Evolutionary conservation across 2,113 vertebrate species (phyloP).

Genomic region (Mus spicilegus): DNA sequence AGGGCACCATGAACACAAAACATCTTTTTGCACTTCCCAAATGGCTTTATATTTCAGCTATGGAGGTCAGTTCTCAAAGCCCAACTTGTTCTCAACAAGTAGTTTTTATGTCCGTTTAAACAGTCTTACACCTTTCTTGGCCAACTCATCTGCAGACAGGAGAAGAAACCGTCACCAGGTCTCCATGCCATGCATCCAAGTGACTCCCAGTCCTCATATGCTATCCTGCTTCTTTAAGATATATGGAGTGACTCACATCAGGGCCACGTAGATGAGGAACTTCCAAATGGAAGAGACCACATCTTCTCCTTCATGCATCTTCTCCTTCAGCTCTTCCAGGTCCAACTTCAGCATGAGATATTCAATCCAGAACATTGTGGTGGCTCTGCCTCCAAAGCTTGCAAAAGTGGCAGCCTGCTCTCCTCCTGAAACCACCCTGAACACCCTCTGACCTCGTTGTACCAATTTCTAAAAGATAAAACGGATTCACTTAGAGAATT

Average conservation of each 20-base stretch:
- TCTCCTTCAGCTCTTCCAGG: no score
- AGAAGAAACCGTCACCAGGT: constrained; percentile 63
- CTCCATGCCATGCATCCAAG: constrained; percentile 47
- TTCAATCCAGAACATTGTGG: no score
- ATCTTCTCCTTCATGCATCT: no score
- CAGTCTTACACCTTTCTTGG: constrained; percentile 62
- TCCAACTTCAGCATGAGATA: no score
- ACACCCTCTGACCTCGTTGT: no score
- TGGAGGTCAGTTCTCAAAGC: constrained; percentile 44
- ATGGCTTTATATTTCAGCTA: constrained; percentile 54
- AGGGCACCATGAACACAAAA: constrained; percentile 43
- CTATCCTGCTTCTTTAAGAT: constrained; percentile 97
- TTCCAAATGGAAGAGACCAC: no score
- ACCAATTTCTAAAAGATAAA: not conserved
- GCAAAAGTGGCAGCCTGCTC: no score
- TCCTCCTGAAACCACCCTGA: no score
- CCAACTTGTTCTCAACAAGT: constrained; percentile 35
- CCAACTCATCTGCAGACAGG: constrained; percentile 7
- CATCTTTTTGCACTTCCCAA: constrained; percentile 55
- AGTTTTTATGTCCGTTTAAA: constrained; percentile 55
- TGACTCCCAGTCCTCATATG: constrained; percentile 88
- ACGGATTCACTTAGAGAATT: not conserved
- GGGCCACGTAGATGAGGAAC: no score
- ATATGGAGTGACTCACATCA: constrained; percentile 86
- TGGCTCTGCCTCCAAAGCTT: no score